phyloP scores from a whole-genome alignment of 2,797 vertebrate genomes.

The Muscicapa striata region DNA sequence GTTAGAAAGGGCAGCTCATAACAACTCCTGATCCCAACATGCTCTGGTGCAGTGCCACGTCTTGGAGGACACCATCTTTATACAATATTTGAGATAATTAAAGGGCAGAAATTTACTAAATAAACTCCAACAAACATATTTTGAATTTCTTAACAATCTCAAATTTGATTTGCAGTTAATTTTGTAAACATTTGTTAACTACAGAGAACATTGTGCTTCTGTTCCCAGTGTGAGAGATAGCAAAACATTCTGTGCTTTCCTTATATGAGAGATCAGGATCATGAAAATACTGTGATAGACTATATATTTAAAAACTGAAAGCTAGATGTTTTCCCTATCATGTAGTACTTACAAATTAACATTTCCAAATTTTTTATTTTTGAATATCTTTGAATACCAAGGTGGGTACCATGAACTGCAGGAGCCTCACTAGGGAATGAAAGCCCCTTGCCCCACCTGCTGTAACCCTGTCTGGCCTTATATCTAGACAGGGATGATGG shows the following conservation, averaged over 20 bases:
- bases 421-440: not conserved
- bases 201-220: constrained; percentile 33
- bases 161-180: constrained; percentile 8
- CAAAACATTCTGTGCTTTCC: not conserved
- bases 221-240: not conserved
- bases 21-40: fast-evolving
- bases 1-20: not conserved
- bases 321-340: not conserved
- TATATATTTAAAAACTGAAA: not conserved
- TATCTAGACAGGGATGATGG: not conserved
- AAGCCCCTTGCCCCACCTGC: not conserved
- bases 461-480: not conserved
- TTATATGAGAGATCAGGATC: not conserved
- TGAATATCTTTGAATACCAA: not conserved
- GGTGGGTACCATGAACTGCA: not conserved
- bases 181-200: constrained; percentile 34
- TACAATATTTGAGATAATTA: not conserved
- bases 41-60: fast-evolving
- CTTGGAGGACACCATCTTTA: not conserved
- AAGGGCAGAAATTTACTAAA: not conserved
- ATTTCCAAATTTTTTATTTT: not conserved
- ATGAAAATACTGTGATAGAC: not conserved
- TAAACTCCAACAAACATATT: not conserved
- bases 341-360: not conserved
- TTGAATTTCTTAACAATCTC: constrained; percentile 19